A percentile compares a stretch with the other conserved stretches of the same genome.
These are phyloP conservation scores for Xyliphius kryptos DNA, from an alignment of 2,113 vertebrate species.

Conservation along the genomic window DNA sequence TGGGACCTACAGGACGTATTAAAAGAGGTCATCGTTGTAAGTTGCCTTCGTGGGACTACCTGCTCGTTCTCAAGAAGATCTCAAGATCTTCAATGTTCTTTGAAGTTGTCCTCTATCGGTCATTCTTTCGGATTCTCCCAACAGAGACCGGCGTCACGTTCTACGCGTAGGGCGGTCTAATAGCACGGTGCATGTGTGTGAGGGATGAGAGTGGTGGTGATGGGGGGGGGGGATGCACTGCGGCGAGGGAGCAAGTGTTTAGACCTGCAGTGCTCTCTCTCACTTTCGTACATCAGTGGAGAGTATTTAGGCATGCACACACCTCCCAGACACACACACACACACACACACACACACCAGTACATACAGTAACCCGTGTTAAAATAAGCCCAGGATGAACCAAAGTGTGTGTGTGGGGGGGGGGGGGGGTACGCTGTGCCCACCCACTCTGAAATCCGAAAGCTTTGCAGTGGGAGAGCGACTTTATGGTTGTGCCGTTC, in stretches of 20 bases:
- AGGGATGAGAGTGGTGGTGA: neutral
- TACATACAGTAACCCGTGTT: conserved; percentile 8
- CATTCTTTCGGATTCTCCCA: conserved; percentile 16
- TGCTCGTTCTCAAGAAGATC: too few relatives aligned
- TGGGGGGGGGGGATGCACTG: conserved; percentile 34
- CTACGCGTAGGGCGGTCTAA: neutral
- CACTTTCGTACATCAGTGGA: conserved; percentile 1
- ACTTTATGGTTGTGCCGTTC: neutral
- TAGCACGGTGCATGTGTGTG: conserved; percentile 1
- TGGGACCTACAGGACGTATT: too few relatives aligned
- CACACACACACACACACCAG: conserved; percentile 11
- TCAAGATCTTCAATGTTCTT: too few relatives aligned
- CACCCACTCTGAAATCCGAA: conserved; percentile 37
- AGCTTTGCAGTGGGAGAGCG: neutral
- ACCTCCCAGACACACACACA: conserved; percentile 6
- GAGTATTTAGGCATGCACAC: neutral
- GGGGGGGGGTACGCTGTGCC: too few relatives aligned
- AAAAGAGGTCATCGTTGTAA: too few relatives aligned
- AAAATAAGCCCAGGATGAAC: conserved; percentile 10
- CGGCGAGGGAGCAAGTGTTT: conserved; percentile 38
- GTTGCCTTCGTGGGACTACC: too few relatives aligned
- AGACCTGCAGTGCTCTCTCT: conserved; percentile 39
- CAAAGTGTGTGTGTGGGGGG: conserved; percentile 45
- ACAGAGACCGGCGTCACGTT: conserved; percentile 7
- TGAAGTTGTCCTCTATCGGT: too few relatives aligned